Evolutionary conservation across 2,888 invertebrate species (phyloP).

Genomic region (Drosophila mayaguana): DNA sequence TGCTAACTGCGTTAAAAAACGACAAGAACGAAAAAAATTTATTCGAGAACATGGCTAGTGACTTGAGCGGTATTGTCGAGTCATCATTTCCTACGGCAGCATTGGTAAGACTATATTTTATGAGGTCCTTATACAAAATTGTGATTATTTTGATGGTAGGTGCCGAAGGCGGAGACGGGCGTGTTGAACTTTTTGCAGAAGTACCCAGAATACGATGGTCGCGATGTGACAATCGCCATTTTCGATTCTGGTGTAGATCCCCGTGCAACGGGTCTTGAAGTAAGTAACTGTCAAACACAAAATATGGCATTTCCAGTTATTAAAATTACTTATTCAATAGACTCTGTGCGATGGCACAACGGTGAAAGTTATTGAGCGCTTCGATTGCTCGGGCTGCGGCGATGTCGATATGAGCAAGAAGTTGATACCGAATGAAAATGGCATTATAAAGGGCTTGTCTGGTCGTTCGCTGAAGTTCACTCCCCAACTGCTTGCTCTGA

Average conservation of each 20-base stretch:
- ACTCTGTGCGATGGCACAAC: slow-evolving; percentile 92
- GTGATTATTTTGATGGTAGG: slow-evolving; percentile 17
- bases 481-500: slow-evolving; percentile 84
- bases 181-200: slow-evolving; percentile 94
- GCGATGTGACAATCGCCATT: slow-evolving; percentile 96
- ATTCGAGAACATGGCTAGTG: slow-evolving; percentile 62
- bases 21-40: slow-evolving; percentile 32
- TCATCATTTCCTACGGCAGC: slow-evolving; percentile 93
- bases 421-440: slow-evolving; percentile 89
- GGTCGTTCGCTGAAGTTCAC: slow-evolving; percentile 92
- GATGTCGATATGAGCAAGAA: slow-evolving; percentile 96
- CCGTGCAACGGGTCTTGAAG: slow-evolving; percentile 96
- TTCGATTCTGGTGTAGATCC: slow-evolving; percentile 99
- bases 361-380: slow-evolving; percentile 96
- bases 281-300: slow-evolving; percentile 76
- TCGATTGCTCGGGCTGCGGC: slow-evolving; percentile 98
- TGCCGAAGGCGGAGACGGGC: slow-evolving; percentile 97
- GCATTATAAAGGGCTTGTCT: slow-evolving; percentile 92
- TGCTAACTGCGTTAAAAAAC: slow-evolving; percentile 22
- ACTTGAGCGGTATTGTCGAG: slow-evolving; percentile 85
- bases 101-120: slow-evolving; percentile 86
- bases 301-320: background rate
- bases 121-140: background rate
- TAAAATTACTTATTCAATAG: slow-evolving; percentile 85
- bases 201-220: slow-evolving; percentile 96